These are phyloP conservation scores for Phylloscopus whistleri DNA, from an alignment of 2,113 vertebrate species.

Conservation along the genomic window DNA sequence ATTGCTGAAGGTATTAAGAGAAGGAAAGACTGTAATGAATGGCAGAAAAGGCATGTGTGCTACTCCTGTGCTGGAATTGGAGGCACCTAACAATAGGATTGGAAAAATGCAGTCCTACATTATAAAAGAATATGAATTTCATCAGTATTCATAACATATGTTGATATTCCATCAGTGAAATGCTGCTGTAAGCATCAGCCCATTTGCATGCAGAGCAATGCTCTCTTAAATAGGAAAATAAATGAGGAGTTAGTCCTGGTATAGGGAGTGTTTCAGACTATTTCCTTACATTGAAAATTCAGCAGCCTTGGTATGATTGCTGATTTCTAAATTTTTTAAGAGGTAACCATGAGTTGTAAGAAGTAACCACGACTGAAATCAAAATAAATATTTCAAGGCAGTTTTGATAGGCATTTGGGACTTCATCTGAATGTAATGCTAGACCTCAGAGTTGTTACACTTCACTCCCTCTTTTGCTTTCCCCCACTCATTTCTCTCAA, in stretches of 20 bases:
- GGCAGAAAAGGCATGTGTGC: not conserved
- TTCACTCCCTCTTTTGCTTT: not conserved
- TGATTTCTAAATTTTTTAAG: conserved; percentile 8
- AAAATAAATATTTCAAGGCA: not conserved
- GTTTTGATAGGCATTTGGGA: not conserved
- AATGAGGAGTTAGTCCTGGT: conserved; percentile 44
- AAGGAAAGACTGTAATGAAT: not conserved
- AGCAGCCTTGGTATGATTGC: not conserved
- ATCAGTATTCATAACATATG: conserved; percentile 51
- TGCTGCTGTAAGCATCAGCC: not conserved
- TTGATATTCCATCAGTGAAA: conserved; percentile 26
- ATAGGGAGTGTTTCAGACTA: not conserved
- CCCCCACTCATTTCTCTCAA: not conserved
- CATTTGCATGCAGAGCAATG: conserved; percentile 39
- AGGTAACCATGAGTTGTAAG: not conserved
- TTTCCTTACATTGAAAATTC: conserved; percentile 11
- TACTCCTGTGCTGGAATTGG: not conserved
- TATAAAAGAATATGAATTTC: conserved; percentile 23
- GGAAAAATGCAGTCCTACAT: not conserved
- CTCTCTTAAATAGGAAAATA: conserved; percentile 43
- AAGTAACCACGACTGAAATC: not conserved
- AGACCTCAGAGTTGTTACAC: not conserved
- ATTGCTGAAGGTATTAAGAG: not conserved
- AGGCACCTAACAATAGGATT: not conserved
- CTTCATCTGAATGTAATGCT: not conserved